Percentiles rank a stretch among this genome's conserved stretches.
Evolutionary conservation across 2,888 invertebrate species (phyloP).

Genomic region (Emmelina monodactyla): DNA sequence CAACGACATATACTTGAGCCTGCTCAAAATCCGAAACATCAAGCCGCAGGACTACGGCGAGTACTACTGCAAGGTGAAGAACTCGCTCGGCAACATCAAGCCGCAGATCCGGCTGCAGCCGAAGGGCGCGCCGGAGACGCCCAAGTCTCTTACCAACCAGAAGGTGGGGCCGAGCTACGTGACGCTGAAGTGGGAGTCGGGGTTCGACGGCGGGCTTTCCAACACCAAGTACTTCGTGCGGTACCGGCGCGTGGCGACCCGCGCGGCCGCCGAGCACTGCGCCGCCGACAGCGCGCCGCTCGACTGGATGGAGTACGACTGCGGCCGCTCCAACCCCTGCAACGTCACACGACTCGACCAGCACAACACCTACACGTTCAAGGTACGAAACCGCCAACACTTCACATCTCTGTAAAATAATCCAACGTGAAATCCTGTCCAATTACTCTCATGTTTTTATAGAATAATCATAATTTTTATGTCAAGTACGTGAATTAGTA

Average conservation of each 20-base stretch:
- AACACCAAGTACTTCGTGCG: slow-evolving; percentile 90
- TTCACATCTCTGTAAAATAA: no score
- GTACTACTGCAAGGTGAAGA: slow-evolving; percentile 88
- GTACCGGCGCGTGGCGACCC: slow-evolving; percentile 71
- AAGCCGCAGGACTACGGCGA: slow-evolving; percentile 89
- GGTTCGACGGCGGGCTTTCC: slow-evolving; percentile 88
- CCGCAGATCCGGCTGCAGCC: slow-evolving; percentile 82
- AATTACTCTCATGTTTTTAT: no score
- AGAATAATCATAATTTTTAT: no score
- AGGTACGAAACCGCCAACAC: slow-evolving; percentile 59
- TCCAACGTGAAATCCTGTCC: no score
- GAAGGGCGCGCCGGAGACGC: slow-evolving; percentile 88
- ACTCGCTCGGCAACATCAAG: slow-evolving; percentile 78
- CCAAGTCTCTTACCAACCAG: slow-evolving; percentile 74
- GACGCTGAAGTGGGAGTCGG: slow-evolving; percentile 85
- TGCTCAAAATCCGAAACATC: slow-evolving; percentile 75
- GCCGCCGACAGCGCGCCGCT: slow-evolving; percentile 48
- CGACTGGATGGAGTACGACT: slow-evolving; percentile 86
- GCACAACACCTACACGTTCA: slow-evolving; percentile 86
- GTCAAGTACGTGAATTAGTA: no score
- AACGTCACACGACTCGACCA: slow-evolving; percentile 87
- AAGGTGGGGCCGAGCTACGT: slow-evolving; percentile 82
- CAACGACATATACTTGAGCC: slow-evolving; percentile 86
- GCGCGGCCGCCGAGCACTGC: slow-evolving; percentile 51
- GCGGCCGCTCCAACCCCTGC: slow-evolving; percentile 86